Evolutionary conservation across 2,797 vertebrate species (phyloP), one percentile per base, ranked within the genome.

Genomic region (Chaetophractus vellerosus): DNA sequence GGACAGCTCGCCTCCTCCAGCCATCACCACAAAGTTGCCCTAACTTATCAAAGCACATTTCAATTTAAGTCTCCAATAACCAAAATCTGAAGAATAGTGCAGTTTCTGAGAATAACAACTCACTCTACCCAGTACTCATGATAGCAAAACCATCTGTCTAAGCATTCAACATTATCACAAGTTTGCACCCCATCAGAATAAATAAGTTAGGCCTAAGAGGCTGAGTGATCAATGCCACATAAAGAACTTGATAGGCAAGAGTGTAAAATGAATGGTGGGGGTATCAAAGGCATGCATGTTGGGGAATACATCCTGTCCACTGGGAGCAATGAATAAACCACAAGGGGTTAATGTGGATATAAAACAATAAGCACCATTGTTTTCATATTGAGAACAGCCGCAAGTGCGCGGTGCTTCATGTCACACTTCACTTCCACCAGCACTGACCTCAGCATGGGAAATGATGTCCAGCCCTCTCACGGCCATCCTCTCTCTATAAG

Each of bases 181-280:
- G 85, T 81, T 84, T 80, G 15, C 33, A 96, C 72, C 75, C 82
- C 61, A 31, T 95, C 33, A 84, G 88, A 94, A 94, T 84, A 93
- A 93, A 81, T 95, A 90, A 92, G 36, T 87, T 2, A 1, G 52
- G 66, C 38, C 52, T 55, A 15, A 26, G 59, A 96, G 82, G 71
- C 81, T 83, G 85, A 41, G 31, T 79, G 78, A 96, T 95, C 64
- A 82, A 48, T 84, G 33, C 85, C 72, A 86, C 84, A 81, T 82
- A 82, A 33, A 28, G 9, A 75, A 80, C 52, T 14, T 69, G 85
- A 66, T 78, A 86, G 48, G 59, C 75, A 38, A 66, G 38, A 21
- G 57, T 94, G 95, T 96, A 12, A 94, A 97, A 88, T 48, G 48
- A 91, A 63, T 88, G 10, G 8, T 76, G 52, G 26, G 26, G 26